Conservation (phyloP, 2,888 invertebrate species). For the Apoderus coryli region DNA sequence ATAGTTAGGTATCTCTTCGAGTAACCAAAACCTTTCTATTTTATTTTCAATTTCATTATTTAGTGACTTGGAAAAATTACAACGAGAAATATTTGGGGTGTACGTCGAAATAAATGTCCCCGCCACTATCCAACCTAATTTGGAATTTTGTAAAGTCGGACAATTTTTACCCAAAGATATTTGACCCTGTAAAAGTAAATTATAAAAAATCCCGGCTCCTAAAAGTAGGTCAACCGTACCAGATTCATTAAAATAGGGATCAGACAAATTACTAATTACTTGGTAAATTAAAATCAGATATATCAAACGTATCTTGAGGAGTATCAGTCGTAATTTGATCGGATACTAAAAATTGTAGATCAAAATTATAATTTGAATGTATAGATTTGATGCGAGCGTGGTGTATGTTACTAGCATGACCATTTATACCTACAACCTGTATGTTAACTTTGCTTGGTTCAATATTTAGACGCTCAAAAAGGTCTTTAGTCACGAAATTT, state of each 20-base stretch:
- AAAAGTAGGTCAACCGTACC: constrained; percentile 9
- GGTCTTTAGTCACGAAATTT: too few species aligned
- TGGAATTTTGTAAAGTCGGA: constrained; percentile 12
- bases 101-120: constrained; percentile 5
- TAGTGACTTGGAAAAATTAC: constrained; percentile 13
- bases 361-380: constrained; percentile 4
- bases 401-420: too few species aligned
- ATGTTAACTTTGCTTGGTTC: too few species aligned
- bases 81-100: constrained; percentile 1
- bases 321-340: constrained; percentile 11
- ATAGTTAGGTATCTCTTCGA: constrained; percentile 8
- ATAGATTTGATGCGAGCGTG: too few species aligned
- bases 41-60: constrained; percentile 3
- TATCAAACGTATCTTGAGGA: constrained; percentile 8
- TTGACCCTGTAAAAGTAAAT: constrained; percentile 9
- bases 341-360: constrained; percentile 9
- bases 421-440: too few species aligned
- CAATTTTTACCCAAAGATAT: constrained; percentile 9
- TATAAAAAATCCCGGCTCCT: constrained; percentile 11
- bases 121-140: constrained; percentile 12
- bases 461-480: too few species aligned
- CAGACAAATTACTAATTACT: constrained; percentile 9
- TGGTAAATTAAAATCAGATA: constrained; percentile 7
- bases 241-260: constrained; percentile 11
- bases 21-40: constrained; percentile 9